Percentiles rank a stretch among this genome's conserved stretches.
These are phyloP conservation scores for Philypnodon macrostomus DNA, from an alignment of 2,797 vertebrate genomes.

Conservation along the genomic window DNA sequence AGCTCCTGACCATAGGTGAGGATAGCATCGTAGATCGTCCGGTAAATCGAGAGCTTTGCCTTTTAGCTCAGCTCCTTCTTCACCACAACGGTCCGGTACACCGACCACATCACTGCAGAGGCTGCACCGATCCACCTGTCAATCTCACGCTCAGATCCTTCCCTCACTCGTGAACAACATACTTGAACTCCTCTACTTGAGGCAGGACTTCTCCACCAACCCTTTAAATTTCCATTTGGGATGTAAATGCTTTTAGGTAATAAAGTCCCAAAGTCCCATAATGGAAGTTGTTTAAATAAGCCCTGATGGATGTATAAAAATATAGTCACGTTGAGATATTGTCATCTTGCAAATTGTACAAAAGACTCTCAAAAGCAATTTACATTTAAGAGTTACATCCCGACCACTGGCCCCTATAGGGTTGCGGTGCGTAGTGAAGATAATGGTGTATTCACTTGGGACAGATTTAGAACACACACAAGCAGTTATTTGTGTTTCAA, in stretches of 20 bases:
- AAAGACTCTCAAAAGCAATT: neutral
- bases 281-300: constrained; percentile 4
- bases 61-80: too few species aligned
- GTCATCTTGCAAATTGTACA: constrained; percentile 6
- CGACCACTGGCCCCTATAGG: neutral
- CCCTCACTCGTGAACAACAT: too few species aligned
- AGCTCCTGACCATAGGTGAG: too few species aligned
- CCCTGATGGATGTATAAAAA: neutral
- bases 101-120: too few species aligned
- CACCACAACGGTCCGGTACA: too few species aligned
- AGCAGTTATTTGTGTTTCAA: constrained; percentile 5
- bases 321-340: constrained; percentile 4
- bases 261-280: constrained; percentile 30
- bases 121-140: too few species aligned
- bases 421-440: neutral
- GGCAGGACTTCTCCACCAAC: too few species aligned
- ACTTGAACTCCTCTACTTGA: too few species aligned
- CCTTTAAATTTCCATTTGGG: constrained; percentile 12
- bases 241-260: constrained; percentile 35
- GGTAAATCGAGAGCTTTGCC: too few species aligned
- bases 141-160: too few species aligned
- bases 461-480: constrained; percentile 2
- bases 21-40: too few species aligned
- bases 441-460: constrained; percentile 5
- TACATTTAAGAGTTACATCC: neutral